Evolutionary conservation across 2,797 vertebrate genomes (phyloP).

Genomic region (Phrynocephalus vlangalii): DNA sequence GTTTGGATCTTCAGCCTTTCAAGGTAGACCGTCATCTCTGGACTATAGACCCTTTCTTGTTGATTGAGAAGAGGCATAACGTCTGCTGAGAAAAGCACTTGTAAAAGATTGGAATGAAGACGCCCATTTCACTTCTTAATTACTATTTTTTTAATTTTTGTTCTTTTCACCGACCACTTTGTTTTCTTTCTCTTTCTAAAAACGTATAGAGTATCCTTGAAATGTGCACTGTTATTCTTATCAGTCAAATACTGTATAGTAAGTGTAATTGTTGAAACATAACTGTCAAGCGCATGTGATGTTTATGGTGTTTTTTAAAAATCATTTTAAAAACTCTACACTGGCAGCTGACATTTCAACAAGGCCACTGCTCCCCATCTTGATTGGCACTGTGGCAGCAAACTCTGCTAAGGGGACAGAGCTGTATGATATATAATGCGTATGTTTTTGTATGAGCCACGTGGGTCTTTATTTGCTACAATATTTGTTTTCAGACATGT

Average conservation of each 20-base stretch:
- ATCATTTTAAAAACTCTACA: conserved; percentile 59
- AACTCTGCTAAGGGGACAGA: conserved; percentile 53
- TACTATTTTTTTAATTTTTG: conserved; percentile 48
- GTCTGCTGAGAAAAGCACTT: conserved; percentile 69
- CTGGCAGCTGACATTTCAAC: conserved; percentile 74
- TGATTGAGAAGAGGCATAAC: conserved; percentile 59
- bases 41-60: conserved; percentile 42
- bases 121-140: conserved; percentile 49
- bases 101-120: conserved; percentile 56
- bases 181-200: conserved; percentile 50
- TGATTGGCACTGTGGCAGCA: accelerated
- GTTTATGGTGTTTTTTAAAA: conserved; percentile 65
- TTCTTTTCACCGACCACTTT: conserved; percentile 45
- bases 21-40: conserved; percentile 9
- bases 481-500: conserved; percentile 56
- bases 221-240: conserved; percentile 68
- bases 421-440: conserved; percentile 38
- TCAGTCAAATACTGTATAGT: conserved; percentile 64
- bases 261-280: conserved; percentile 63
- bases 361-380: conserved; percentile 60
- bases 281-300: conserved; percentile 67
- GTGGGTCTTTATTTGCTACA: conserved; percentile 62
- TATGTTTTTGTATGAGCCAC: conserved; percentile 35
- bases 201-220: conserved; percentile 61
- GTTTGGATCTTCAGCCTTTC: conserved; percentile 48